A percentile compares a stretch with the other conserved stretches of the same genome.
phyloP scores from a whole-genome alignment of 2,888 invertebrate species.

The Drosophila mimetica region DNA sequence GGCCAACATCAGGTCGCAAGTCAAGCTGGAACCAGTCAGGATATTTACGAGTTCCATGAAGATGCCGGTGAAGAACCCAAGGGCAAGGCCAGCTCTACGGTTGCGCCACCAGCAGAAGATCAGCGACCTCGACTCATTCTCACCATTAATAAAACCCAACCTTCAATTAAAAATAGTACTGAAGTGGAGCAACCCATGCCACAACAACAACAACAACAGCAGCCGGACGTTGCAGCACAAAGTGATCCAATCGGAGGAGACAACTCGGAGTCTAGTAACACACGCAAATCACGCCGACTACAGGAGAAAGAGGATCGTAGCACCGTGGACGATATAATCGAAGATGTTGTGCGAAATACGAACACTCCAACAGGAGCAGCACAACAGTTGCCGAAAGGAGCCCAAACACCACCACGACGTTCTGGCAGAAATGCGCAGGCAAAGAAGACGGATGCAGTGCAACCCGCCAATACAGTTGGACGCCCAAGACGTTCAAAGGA shows the following conservation, averaged over 20 bases:
- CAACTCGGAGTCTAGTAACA: slow-evolving; percentile 85
- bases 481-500: slow-evolving; percentile 87
- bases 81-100: slow-evolving; percentile 37
- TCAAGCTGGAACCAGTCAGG: slow-evolving; percentile 85
- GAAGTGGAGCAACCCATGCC: slow-evolving; percentile 83
- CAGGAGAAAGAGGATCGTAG: slow-evolving; percentile 90
- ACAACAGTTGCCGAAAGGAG: slow-evolving; percentile 77
- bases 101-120: slow-evolving; percentile 52
- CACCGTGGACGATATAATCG: slow-evolving; percentile 94
- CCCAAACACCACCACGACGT: slow-evolving; percentile 83
- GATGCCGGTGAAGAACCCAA: slow-evolving; percentile 92
- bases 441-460: slow-evolving; percentile 67
- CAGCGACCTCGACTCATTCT: slow-evolving; percentile 90
- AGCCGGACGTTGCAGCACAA: slow-evolving; percentile 31
- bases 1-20: background rate
- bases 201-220: slow-evolving; percentile 83
- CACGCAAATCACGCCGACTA: slow-evolving; percentile 91
- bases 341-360: slow-evolving; percentile 92
- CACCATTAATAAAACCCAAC: slow-evolving; percentile 89
- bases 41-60: slow-evolving; percentile 96
- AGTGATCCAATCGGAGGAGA: slow-evolving; percentile 64
- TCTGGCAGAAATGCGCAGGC: slow-evolving; percentile 84
- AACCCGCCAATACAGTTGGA: slow-evolving; percentile 82
- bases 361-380: slow-evolving; percentile 52
- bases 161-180: slow-evolving; percentile 76